These are phyloP conservation scores for Drosophila bunnanda DNA, from an alignment of 2,888 invertebrate species.

Conservation along the genomic window DNA sequence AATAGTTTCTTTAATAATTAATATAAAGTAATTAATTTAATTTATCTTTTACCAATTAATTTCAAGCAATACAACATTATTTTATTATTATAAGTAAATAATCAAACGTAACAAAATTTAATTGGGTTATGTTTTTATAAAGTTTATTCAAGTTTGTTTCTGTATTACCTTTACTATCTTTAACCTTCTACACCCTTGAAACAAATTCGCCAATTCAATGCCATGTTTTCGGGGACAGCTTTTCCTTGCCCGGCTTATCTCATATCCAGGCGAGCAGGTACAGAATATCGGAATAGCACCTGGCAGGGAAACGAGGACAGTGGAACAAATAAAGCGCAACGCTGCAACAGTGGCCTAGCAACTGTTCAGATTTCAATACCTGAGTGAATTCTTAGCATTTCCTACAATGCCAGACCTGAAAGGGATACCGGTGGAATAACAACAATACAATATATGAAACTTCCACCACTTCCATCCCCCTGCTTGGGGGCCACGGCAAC, in stretches of 20 bases:
- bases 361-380: conserved; percentile 66
- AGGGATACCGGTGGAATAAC: conserved; percentile 34
- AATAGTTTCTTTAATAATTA: background rate
- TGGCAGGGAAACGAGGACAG: conserved; percentile 41
- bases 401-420: conserved; percentile 53
- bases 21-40: background rate
- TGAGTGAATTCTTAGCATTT: conserved; percentile 73
- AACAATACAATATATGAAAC: conserved; percentile 54
- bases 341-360: conserved; percentile 24
- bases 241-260: conserved; percentile 26
- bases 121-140: background rate
- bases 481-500: conserved; percentile 38
- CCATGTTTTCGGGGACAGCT: conserved; percentile 10
- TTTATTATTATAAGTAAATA: background rate
- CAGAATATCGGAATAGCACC: conserved; percentile 1
- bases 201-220: conserved; percentile 12
- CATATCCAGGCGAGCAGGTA: conserved; percentile 23
- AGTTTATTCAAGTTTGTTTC: background rate
- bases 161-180: background rate
- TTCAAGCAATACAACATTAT: no score
- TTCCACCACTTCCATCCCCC: conserved; percentile 27
- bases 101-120: background rate
- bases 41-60: background rate
- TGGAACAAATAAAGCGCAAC: conserved; percentile 72
- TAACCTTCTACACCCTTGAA: background rate